Percentiles rank a stretch among this genome's conserved stretches.
These are phyloP conservation scores for Zootoca vivipara DNA, from an alignment of 2,113 vertebrate genomes.

Conservation along the genomic window DNA sequence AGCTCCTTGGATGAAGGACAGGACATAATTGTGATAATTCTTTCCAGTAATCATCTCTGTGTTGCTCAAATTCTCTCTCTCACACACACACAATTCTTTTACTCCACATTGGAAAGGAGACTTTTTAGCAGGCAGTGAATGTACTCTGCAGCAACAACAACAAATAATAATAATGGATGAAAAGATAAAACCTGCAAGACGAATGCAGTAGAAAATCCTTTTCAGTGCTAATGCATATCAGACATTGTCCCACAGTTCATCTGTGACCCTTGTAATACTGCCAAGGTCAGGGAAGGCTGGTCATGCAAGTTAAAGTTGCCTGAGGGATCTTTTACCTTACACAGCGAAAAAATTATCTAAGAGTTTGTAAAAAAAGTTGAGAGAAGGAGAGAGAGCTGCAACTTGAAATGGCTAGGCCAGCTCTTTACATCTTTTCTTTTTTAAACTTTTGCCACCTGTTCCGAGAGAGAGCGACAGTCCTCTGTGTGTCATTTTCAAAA, in stretches of 20 bases:
- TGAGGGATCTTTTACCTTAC: constrained; percentile 49
- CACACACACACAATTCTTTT: background rate
- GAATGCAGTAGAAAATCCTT: constrained; percentile 40
- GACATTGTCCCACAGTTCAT: constrained; percentile 38
- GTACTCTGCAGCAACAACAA: background rate
- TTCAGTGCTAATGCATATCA: constrained; percentile 35
- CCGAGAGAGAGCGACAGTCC: fast-evolving
- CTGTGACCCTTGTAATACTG: constrained; percentile 52
- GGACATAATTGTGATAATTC: background rate
- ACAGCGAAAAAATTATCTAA: constrained; percentile 29
- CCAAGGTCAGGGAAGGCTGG: constrained; percentile 51
- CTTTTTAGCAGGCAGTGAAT: constrained; percentile 5
- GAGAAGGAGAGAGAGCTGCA: background rate
- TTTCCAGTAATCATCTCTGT: background rate
- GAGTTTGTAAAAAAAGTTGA: background rate
- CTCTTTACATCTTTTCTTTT: constrained; percentile 9
- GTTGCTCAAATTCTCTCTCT: background rate
- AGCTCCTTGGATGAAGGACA: background rate
- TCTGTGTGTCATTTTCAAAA: background rate
- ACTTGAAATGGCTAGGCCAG: background rate
- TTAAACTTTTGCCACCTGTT: background rate
- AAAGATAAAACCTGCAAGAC: constrained; percentile 29
- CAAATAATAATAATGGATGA: background rate
- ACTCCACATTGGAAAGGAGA: background rate
- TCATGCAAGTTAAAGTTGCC: constrained; percentile 51